Evolutionary conservation across 2,797 vertebrate species (phyloP).

Genomic region (Schizopygopsis malacanthus): DNA sequence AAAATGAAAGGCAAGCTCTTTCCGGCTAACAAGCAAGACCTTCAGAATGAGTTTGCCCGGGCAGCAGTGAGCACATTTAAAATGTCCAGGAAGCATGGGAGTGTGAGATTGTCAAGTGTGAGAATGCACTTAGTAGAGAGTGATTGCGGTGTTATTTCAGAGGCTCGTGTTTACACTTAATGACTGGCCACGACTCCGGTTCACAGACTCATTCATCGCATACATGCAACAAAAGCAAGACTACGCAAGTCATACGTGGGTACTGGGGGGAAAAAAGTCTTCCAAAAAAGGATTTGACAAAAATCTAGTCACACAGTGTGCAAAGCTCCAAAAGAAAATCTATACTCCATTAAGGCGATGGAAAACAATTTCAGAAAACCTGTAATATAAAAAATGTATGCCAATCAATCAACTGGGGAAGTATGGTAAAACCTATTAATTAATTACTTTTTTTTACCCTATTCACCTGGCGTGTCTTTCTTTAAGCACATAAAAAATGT

Average conservation of each 20-base stretch:
- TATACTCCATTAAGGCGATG: not conserved
- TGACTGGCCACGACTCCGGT: constrained; percentile 28
- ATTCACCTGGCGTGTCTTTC: too few relatives aligned
- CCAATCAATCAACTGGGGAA: too few relatives aligned
- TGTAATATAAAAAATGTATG: too few relatives aligned
- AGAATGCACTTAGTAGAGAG: constrained; percentile 21
- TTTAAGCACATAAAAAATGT: not conserved
- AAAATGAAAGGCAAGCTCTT: constrained; percentile 57
- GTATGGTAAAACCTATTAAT: too few relatives aligned
- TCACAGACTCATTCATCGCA: constrained; percentile 30
- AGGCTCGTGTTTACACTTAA: constrained; percentile 28
- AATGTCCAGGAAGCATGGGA: not conserved
- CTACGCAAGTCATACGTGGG: constrained; percentile 18
- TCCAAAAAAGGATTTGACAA: not conserved
- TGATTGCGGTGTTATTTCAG: constrained; percentile 22
- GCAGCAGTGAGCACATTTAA: constrained; percentile 9
- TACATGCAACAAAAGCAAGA: constrained; percentile 32
- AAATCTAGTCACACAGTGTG: not conserved
- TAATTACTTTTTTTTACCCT: too few relatives aligned
- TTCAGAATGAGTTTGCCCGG: constrained; percentile 19
- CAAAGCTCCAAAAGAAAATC: not conserved
- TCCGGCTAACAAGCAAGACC: constrained; percentile 36
- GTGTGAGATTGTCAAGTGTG: constrained; percentile 3
- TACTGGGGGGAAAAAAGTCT: not conserved
- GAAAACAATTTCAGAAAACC: not conserved